Conservation (phyloP, 2,797 vertebrate species). For the Sarcoramphus papa region DNA sequence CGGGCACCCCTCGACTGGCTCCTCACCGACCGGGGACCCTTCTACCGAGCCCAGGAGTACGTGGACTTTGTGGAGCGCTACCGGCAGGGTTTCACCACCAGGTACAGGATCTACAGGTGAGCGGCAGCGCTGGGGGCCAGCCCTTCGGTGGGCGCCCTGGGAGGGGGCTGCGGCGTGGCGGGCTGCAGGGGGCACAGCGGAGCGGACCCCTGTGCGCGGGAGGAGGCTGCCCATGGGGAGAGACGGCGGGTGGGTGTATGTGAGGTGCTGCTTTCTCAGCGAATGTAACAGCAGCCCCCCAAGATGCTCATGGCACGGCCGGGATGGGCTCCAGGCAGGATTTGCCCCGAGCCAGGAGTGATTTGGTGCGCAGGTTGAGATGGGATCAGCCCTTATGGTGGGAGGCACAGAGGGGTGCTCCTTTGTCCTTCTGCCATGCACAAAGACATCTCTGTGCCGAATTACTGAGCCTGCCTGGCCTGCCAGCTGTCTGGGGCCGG, state of each 20-base stretch:
- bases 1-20: constrained; percentile 91
- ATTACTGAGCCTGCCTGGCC: neutral
- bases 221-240: neutral
- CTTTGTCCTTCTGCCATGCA: neutral
- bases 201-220: fast-evolving
- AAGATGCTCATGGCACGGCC: too few species aligned
- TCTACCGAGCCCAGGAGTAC: constrained; percentile 93
- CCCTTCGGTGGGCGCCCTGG: fast-evolving
- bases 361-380: neutral
- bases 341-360: neutral
- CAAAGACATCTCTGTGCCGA: neutral
- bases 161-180: too few species aligned
- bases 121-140: neutral
- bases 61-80: constrained; percentile 92
- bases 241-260: neutral
- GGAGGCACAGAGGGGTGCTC: neutral
- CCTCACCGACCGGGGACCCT: constrained; percentile 93
- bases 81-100: constrained; percentile 95
- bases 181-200: fast-evolving
- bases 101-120: constrained; percentile 98
- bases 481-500: neutral
- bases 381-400: neutral
- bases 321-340: neutral
- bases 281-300: neutral
- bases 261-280: neutral